These are phyloP conservation scores for Gymnogyps californianus DNA, from an alignment of 2,113 vertebrate species.

Conservation along the genomic window DNA sequence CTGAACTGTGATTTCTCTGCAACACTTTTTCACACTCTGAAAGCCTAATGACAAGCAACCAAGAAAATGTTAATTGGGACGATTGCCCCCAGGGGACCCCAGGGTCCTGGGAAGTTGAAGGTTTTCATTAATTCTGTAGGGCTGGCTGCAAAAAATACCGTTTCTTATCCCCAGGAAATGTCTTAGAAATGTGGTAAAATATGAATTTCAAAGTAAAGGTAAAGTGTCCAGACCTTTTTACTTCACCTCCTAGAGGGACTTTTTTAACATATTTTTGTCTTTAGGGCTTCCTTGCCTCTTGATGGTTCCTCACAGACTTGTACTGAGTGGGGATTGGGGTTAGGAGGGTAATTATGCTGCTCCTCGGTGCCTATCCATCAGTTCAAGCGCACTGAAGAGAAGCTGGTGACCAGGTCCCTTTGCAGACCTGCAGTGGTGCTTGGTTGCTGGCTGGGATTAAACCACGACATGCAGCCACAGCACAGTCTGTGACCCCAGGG, in stretches of 20 bases:
- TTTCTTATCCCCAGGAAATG: neutral
- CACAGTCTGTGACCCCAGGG: neutral
- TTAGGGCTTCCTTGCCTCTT: neutral
- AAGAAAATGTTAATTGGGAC: slow-evolving; percentile 61
- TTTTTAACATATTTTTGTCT: neutral
- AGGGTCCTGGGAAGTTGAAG: slow-evolving; percentile 33
- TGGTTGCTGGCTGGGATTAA: too few species aligned
- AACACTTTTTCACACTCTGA: slow-evolving; percentile 45
- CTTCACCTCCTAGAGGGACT: neutral
- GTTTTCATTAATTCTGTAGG: slow-evolving; percentile 30
- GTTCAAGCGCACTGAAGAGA: neutral
- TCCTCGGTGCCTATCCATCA: neutral
- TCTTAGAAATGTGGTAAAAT: neutral
- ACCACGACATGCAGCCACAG: neutral
- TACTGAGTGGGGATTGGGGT: neutral
- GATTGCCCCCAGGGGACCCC: neutral
- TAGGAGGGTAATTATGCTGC: neutral
- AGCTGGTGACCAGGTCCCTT: neutral
- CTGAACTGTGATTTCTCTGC: slow-evolving; percentile 56
- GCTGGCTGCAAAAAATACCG: neutral
- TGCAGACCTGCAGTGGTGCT: neutral
- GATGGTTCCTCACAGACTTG: neutral
- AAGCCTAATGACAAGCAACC: slow-evolving; percentile 56
- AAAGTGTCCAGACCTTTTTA: neutral
- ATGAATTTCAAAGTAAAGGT: neutral